Conservation (phyloP, 2,888 invertebrate genomes). For the Aethes cnicana region DNA sequence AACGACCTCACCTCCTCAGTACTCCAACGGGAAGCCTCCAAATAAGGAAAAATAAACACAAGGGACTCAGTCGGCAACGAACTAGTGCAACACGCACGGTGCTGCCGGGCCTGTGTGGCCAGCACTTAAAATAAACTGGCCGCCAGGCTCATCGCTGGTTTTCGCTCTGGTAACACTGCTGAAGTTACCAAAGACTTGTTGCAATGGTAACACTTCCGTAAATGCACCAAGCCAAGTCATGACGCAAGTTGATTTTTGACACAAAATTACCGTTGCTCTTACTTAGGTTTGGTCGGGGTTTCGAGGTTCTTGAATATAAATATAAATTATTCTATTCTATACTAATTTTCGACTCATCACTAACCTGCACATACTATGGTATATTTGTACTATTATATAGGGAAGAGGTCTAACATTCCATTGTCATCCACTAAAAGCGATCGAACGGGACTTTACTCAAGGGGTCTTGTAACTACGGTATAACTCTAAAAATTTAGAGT, state of each 20-base stretch:
- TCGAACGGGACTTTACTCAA: conserved; percentile 51
- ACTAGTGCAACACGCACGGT: conserved; percentile 44
- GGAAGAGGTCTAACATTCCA: conserved; percentile 66
- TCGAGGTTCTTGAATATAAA: too few species aligned
- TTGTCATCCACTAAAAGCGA: conserved; percentile 47
- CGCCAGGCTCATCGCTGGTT: conserved; percentile 32
- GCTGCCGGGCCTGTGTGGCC: conserved; percentile 47
- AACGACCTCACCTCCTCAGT: conserved; percentile 70
- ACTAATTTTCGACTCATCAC: conserved; percentile 81
- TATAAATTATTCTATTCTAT: conserved; percentile 32
- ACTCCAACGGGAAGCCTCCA: conserved; percentile 74
- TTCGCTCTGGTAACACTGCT: conserved; percentile 69
- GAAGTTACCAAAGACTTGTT: conserved; percentile 41
- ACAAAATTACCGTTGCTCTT: conserved; percentile 20
- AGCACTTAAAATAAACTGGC: conserved; percentile 32
- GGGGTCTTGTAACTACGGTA: conserved; percentile 28
- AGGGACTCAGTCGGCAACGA: conserved; percentile 28
- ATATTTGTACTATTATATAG: conserved; percentile 47
- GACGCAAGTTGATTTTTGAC: conserved; percentile 17
- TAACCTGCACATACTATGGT: conserved; percentile 64
- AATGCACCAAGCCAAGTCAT: not conserved
- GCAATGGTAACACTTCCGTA: conserved; percentile 35
- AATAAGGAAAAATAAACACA: conserved; percentile 55
- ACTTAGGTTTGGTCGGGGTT: conserved; percentile 8
- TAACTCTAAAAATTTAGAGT: conserved; percentile 39